Percentiles rank a stretch among this genome's conserved stretches.
phyloP scores from a whole-genome alignment of 2,113 vertebrate genomes.

The Origma solitaria region DNA sequence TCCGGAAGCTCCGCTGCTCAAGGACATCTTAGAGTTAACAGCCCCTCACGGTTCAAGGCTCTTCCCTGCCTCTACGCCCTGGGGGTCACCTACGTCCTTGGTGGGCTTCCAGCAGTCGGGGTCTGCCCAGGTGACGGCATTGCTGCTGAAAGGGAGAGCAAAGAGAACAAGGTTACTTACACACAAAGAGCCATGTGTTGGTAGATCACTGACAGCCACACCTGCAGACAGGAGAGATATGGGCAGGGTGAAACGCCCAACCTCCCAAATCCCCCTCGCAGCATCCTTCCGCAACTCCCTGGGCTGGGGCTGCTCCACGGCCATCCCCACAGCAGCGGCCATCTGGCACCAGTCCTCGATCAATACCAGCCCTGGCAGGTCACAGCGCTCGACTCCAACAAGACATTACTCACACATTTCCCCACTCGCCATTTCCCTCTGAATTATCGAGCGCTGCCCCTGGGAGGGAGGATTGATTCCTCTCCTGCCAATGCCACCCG shows the following conservation, averaged over 20 bases:
- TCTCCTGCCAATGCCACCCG: slow-evolving; percentile 4
- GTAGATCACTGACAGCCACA: neutral
- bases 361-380: slow-evolving; percentile 30
- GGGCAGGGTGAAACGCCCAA: neutral
- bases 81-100: slow-evolving; percentile 81
- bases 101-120: slow-evolving; percentile 71
- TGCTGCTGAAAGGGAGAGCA: slow-evolving; percentile 77
- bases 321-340: neutral
- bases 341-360: slow-evolving; percentile 30
- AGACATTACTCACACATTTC: slow-evolving; percentile 43
- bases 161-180: slow-evolving; percentile 69
- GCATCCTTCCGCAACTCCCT: neutral
- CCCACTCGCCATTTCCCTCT: slow-evolving; percentile 13
- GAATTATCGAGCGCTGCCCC: slow-evolving; percentile 47
- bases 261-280: neutral
- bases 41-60: slow-evolving; percentile 80
- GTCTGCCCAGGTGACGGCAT: slow-evolving; percentile 90
- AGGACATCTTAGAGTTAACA: slow-evolving; percentile 99
- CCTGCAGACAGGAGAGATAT: neutral
- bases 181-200: neutral
- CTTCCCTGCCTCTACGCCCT: slow-evolving; percentile 73
- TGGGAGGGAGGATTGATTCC: slow-evolving; percentile 29
- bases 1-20: slow-evolving; percentile 99
- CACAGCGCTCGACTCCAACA: neutral
- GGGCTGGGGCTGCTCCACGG: neutral